Conservation (phyloP, 2,797 vertebrate species). For the Gymnothorax reevesii region DNA sequence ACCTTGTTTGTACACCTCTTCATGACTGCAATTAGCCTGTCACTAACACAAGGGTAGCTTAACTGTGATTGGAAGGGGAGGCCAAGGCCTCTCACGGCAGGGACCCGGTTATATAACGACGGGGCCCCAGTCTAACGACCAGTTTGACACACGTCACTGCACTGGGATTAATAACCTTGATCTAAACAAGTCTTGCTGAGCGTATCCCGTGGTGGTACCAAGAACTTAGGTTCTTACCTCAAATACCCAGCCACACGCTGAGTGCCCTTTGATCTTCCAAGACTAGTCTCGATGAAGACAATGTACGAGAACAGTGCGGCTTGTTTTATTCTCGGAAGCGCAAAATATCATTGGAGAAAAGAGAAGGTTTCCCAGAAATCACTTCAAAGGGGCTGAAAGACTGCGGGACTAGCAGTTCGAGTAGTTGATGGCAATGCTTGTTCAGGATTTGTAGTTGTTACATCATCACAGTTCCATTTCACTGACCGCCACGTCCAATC, state of each 20-base stretch:
- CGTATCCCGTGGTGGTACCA: constrained; percentile 44
- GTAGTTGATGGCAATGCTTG: neutral
- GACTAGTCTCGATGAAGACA: constrained; percentile 46
- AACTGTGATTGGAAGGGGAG: neutral
- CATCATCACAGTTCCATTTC: neutral
- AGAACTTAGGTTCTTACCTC: constrained; percentile 48
- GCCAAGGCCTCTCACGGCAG: neutral
- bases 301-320: constrained; percentile 57
- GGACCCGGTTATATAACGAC: constrained; percentile 54
- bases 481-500: neutral
- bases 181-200: constrained; percentile 46
- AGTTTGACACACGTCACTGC: constrained; percentile 52
- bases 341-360: neutral
- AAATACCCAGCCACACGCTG: constrained; percentile 56
- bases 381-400: neutral
- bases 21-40: neutral
- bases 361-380: constrained; percentile 2
- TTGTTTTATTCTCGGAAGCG: constrained; percentile 42
- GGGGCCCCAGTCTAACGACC: constrained; percentile 31
- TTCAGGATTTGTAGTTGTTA: neutral
- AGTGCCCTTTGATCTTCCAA: constrained; percentile 56
- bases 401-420: neutral
- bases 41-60: neutral
- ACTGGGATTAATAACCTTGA: constrained; percentile 38
- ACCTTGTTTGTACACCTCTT: neutral